phyloP scores from a whole-genome alignment of 2,797 vertebrate genomes.

The Pseudocheirus occidentalis region DNA sequence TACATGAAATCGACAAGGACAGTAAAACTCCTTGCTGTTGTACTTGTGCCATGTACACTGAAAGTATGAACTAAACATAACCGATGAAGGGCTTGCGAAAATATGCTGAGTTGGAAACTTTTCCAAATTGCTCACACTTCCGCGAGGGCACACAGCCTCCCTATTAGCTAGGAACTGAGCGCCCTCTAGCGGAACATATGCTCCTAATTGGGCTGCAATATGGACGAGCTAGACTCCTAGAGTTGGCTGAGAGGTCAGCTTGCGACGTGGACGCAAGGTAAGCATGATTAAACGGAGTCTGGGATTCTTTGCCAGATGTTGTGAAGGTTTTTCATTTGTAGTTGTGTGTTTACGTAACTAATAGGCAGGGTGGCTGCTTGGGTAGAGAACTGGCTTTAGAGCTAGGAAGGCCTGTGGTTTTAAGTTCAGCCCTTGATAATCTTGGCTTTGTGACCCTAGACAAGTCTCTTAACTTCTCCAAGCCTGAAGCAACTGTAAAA shows the following conservation, averaged over 20 bases:
- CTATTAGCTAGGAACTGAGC: constrained; percentile 68
- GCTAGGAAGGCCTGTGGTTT: background rate
- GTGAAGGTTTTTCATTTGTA: background rate
- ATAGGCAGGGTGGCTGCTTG: background rate
- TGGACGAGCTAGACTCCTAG: background rate
- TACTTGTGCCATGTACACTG: constrained; percentile 69
- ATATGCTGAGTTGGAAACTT: constrained; percentile 77
- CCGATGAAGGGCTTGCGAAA: constrained; percentile 73
- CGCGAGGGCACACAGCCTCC: background rate
- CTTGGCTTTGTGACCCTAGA: background rate
- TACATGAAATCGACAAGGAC: constrained; percentile 24
- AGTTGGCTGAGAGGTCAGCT: background rate
- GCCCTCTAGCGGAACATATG: constrained; percentile 69
- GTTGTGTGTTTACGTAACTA: background rate
- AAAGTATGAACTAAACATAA: constrained; percentile 77
- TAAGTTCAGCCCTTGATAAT: background rate
- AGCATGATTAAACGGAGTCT: background rate
- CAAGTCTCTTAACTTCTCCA: background rate
- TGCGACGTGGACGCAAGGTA: background rate
- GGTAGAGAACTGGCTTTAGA: background rate
- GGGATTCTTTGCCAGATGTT: background rate
- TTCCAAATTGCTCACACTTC: constrained; percentile 71
- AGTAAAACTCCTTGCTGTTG: constrained; percentile 43
- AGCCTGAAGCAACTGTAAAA: background rate
- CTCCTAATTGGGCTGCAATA: background rate